Evolutionary conservation across 2,888 invertebrate species (phyloP).

Genomic region (Drosophila quinaria): DNA sequence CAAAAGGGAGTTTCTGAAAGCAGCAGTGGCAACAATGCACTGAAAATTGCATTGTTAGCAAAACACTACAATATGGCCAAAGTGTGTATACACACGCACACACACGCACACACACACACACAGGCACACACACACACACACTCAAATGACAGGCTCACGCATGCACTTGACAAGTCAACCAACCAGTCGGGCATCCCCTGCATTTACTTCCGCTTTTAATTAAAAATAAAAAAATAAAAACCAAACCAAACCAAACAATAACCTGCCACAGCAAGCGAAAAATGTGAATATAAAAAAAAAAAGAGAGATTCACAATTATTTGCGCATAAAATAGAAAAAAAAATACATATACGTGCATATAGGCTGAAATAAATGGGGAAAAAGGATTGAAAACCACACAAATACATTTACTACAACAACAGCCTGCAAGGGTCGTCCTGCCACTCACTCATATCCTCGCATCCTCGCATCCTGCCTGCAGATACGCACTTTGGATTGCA

Average conservation of each 20-base stretch:
- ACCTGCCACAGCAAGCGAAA: slow-evolving; percentile 60
- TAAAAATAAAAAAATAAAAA: slow-evolving; percentile 79
- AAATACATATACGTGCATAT: neutral
- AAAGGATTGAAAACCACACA: slow-evolving; percentile 76
- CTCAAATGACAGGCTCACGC: slow-evolving; percentile 37
- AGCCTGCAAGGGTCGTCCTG: slow-evolving; percentile 66
- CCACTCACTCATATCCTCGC: slow-evolving; percentile 46
- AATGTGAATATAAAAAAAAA: slow-evolving; percentile 50
- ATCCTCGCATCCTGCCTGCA: slow-evolving; percentile 71
- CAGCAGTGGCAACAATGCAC: slow-evolving; percentile 66
- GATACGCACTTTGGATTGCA: slow-evolving; percentile 72
- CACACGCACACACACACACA: slow-evolving; percentile 13
- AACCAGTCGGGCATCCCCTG: slow-evolving; percentile 40
- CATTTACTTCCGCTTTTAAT: slow-evolving; percentile 81
- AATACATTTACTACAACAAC: slow-evolving; percentile 63
- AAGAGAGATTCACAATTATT: slow-evolving; percentile 78
- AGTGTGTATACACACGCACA: slow-evolving; percentile 55
- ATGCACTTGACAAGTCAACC: slow-evolving; percentile 63
- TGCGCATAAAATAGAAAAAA: slow-evolving; percentile 70
- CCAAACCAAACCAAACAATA: slow-evolving; percentile 78
- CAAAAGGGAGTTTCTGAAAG: slow-evolving; percentile 60
- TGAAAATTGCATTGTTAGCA: slow-evolving; percentile 83
- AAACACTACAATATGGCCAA: slow-evolving; percentile 83
- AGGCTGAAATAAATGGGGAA: slow-evolving; percentile 46
- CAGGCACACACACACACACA: slow-evolving; percentile 18